These are phyloP conservation scores for Mesitornis unicolor DNA, from an alignment of 2,113 vertebrate species.

Conservation along the genomic window DNA sequence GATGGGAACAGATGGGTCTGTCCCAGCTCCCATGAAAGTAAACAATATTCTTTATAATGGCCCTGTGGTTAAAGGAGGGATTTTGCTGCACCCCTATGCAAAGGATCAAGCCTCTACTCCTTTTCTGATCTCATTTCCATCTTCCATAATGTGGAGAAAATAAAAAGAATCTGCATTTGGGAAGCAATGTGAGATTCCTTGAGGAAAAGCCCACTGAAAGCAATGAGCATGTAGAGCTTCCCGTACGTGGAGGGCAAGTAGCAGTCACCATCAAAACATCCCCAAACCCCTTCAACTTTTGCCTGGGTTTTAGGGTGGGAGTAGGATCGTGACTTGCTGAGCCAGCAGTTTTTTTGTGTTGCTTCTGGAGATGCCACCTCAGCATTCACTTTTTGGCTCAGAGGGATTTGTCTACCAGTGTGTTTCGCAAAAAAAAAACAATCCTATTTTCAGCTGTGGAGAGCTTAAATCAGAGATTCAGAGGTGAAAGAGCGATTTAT, in stretches of 20 bases:
- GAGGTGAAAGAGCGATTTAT: not conserved
- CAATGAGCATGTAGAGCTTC: not conserved
- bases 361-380: not conserved
- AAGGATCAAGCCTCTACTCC: not conserved
- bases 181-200: not conserved
- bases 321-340: not conserved
- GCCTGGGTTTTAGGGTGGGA: not conserved
- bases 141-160: not conserved
- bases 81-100: not conserved
- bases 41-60: not conserved
- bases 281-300: not conserved
- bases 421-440: not conserved
- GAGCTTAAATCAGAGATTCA: not conserved
- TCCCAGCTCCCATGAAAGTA: not conserved
- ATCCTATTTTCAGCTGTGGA: not conserved
- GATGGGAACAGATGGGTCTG: not conserved
- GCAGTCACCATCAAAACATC: not conserved
- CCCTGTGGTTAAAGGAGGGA: not conserved
- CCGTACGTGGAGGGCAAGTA: fast-evolving
- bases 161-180: not conserved
- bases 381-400: not conserved
- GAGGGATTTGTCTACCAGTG: not conserved
- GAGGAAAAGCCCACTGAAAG: not conserved
- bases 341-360: not conserved
- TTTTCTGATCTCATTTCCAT: not conserved